Conservation (phyloP, 2,113 vertebrate species). For the Dipodomys ordii region DNA sequence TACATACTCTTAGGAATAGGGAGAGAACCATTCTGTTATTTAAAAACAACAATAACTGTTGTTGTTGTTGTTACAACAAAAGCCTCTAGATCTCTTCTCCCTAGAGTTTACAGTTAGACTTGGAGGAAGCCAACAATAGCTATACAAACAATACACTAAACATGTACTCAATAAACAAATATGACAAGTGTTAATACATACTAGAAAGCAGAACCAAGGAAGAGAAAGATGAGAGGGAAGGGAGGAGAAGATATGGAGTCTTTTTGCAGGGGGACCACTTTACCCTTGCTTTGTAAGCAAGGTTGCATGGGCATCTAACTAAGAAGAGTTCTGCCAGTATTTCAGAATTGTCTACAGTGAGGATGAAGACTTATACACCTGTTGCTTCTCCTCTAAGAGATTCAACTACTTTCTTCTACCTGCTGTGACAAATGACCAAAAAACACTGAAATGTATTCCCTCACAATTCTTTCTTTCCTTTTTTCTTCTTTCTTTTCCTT, state of each 20-base stretch:
- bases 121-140: neutral
- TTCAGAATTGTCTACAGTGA: neutral
- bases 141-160: neutral
- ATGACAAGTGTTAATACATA: neutral
- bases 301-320: neutral
- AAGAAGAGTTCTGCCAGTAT: neutral
- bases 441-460: neutral
- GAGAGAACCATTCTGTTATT: neutral
- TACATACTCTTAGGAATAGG: neutral
- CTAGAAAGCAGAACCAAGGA: neutral
- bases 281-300: neutral
- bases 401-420: neutral
- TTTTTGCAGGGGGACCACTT: neutral
- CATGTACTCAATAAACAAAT: neutral
- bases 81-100: neutral
- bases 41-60: neutral
- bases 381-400: neutral
- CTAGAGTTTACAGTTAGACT: neutral
- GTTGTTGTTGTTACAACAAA: no score
- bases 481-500: neutral
- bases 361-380: neutral
- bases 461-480: neutral
- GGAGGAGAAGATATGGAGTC: neutral
- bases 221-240: neutral
- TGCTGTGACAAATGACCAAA: neutral